Evolutionary conservation across 1,140 invertebrate genomes (phyloP), one percentile per base, ranked within the genome.

Genomic region (Cecropterus lyciades): DNA sequence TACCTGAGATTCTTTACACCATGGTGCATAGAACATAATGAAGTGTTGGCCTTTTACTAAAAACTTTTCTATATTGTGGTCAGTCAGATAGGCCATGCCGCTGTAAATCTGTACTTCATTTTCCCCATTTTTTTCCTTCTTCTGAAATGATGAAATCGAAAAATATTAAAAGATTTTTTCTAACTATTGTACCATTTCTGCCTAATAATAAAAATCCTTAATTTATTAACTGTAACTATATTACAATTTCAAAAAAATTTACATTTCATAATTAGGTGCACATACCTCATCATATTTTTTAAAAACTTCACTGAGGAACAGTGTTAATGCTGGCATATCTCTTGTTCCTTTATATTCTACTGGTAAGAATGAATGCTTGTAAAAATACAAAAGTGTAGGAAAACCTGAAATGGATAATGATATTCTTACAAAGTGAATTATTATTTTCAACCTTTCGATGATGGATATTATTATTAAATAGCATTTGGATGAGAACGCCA

Each of bases 21-120:
- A 92, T 4, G 87, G 83, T 0, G 80, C 80, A 75, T 84, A 92
- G 67, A 92, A 92, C 84, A 92, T 88, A 4, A 92, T 67, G 70
- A 92, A 92, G 63, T 92, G 87, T 43, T 92, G 89, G 13, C 89
- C 89, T 40, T 73, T 82, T 9, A 87, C 84, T 17, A 92, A 52
- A 77, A 81, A 89, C 71, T 88, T 92, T 53, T 92, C 89, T 69
- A 92, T 82, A 49, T 90, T 92, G n/a, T 86, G 73, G 49, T 92
- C 89, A 57, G 78, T 84, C 7, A 90, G 69, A 42, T 86, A 79
- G 0, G 84, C 85, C 87, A 90, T 84, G 11, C 86, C 89, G 55
- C 77, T 82, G 64, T 87, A 85, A 68, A 82, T 81, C 62, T 84
- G 87, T 0, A 92, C 87, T 45, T 89, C 80, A 69, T 62, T n/a